Percentiles rank a stretch among this genome's conserved stretches.
Evolutionary conservation across 2,888 invertebrate species (phyloP).

Genomic region (Herminia tarsipennalis): DNA sequence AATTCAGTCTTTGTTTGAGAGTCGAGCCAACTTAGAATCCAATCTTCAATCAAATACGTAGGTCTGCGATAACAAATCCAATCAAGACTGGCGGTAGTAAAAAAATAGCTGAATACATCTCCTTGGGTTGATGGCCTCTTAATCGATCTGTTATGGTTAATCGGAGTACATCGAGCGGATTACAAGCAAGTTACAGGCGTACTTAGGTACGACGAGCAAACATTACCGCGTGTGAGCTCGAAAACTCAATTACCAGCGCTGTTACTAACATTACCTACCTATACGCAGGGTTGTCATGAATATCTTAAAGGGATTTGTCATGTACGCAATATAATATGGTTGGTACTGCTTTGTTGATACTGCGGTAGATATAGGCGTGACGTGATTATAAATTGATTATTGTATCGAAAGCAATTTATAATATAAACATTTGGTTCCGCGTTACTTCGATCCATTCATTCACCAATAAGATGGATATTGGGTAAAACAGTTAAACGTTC

Average conservation of each 20-base stretch:
- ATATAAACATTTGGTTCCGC: too few species aligned
- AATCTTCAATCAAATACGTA: neutral
- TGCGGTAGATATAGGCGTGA: too few species aligned
- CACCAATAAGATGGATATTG: too few species aligned
- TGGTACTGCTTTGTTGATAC: too few species aligned
- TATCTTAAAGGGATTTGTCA: constrained; percentile 15
- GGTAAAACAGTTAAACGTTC: too few species aligned
- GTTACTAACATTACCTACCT: constrained; percentile 45
- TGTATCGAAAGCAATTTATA: too few species aligned
- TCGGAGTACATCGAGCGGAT: constrained; percentile 29
- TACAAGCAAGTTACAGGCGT: constrained; percentile 41
- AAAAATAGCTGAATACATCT: constrained; percentile 26
- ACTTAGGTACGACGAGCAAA: constrained; percentile 47
- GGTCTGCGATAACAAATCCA: neutral
- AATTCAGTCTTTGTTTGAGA: too few species aligned
- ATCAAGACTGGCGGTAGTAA: neutral
- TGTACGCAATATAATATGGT: constrained; percentile 1
- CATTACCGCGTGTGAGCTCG: constrained; percentile 51
- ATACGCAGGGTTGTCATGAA: constrained; percentile 29
- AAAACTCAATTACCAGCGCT: constrained; percentile 61
- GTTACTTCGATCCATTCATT: too few species aligned
- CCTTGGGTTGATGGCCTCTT: constrained; percentile 24
- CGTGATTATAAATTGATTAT: too few species aligned
- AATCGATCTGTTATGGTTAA: constrained; percentile 43
- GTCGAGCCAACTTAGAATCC: too few species aligned